These are phyloP conservation scores for Zaprionus tsacasi DNA, from an alignment of 1,140 invertebrate species.

Conservation along the genomic window DNA sequence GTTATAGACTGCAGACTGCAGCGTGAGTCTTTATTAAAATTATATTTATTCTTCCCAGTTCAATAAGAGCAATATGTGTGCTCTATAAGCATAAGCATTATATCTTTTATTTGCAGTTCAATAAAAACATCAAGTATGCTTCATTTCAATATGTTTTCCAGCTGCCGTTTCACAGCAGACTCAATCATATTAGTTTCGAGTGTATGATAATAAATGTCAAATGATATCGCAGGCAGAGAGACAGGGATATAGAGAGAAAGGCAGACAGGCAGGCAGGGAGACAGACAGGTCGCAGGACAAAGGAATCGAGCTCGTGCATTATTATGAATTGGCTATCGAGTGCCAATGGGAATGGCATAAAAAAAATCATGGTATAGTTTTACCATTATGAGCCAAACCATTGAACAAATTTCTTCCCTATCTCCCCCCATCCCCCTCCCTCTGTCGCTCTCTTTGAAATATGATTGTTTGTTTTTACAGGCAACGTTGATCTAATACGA, in stretches of 20 bases:
- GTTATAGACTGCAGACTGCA: slow-evolving; percentile 12
- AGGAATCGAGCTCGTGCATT: slow-evolving; percentile 8
- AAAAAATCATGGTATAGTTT: slow-evolving; percentile 63
- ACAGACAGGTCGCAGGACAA: slow-evolving; percentile 5
- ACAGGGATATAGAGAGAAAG: background rate
- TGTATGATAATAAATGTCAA: slow-evolving; percentile 59
- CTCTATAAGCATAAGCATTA: background rate
- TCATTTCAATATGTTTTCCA: slow-evolving; percentile 20
- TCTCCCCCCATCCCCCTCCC: slow-evolving; percentile 1
- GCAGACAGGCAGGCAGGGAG: too few relatives aligned
- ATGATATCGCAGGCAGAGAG: background rate
- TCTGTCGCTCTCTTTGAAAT: slow-evolving; percentile 16
- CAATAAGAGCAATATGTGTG: background rate
- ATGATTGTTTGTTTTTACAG: slow-evolving; percentile 57
- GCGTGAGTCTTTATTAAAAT: background rate
- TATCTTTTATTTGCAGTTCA: background rate
- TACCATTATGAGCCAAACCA: slow-evolving; percentile 66
- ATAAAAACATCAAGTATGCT: background rate
- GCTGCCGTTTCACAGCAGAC: slow-evolving; percentile 63
- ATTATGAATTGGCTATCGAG: slow-evolving; percentile 69
- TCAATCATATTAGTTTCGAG: slow-evolving; percentile 38
- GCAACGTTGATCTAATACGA: slow-evolving; percentile 66
- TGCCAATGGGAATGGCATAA: slow-evolving; percentile 70
- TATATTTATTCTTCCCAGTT: background rate
- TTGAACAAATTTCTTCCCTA: slow-evolving; percentile 65